Base-by-base conservation (phyloP, 2,797 vertebrate genomes). In the Amphiprion clarkii region DNA sequence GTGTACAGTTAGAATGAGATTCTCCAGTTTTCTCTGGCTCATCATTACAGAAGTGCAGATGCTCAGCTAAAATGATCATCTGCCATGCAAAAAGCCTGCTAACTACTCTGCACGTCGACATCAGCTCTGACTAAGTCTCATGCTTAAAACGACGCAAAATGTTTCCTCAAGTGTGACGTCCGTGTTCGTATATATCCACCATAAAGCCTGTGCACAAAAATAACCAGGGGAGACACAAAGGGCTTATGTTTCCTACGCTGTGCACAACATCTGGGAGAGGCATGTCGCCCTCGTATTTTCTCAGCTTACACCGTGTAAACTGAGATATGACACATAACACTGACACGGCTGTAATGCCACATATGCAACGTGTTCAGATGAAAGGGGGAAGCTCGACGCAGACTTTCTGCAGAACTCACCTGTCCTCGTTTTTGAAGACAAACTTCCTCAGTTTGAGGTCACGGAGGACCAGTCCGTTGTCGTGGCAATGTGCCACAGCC, bases 381-480 rank as follows among this genome's bases (percentile, higher is more conserved):
- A 68, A 29, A 4, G 4, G 60, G 5, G 29, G 25, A 4, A 17
- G 33, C 33, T 36, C 8, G 9, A 10, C 33, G 2, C 7, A 19
- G 42, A 17, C 4, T n/a, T 56, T 59, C 71, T n/a, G 42, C 4
- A 7, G 44, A 25, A 84, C 95, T 96, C 94, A 99, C 98, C 98
- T 97, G 92, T 97, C 97, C 82, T 98, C 97, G 14, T 98, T 97
- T 88, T 97, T 97, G 90, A 99, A 99, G 94, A 99, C 97, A 84
- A 99, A 99, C 90, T 99, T 99, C 74, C 98, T 95, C 74, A 99
- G 95, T 90, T 99, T 99, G 93, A 99, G 97, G 94, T 99, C 98
- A 54, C 98, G 94, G 83, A 99, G 96, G 91, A 99, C 98, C 93
- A 99, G 95, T 84, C 97, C 97, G 56, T 97, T 97, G 57, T 98